A percentile compares a stretch with the other conserved stretches of the same genome.
Evolutionary conservation across 2,797 vertebrate genomes (phyloP).

Genomic region (Sebastes matsubarae): DNA sequence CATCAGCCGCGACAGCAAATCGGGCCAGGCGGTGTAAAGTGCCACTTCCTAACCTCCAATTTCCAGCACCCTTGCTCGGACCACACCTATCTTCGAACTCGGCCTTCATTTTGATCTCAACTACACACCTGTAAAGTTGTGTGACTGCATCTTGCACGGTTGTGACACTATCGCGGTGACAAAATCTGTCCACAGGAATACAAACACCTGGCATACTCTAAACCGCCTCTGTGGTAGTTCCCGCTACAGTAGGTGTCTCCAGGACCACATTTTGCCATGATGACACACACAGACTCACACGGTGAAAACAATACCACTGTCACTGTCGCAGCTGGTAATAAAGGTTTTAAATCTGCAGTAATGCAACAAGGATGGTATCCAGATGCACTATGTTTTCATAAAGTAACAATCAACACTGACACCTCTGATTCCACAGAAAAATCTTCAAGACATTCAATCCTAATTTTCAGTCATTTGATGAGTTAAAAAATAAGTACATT

Average conservation of each 20-base stretch:
- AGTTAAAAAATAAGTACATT: conserved; percentile 17
- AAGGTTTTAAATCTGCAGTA: not conserved
- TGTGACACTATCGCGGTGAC: not conserved
- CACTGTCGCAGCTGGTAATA: not conserved
- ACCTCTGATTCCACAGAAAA: not conserved
- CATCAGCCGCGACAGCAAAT: not conserved
- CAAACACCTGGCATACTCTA: not conserved
- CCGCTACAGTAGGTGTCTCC: not conserved
- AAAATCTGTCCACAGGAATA: not conserved
- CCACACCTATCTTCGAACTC: too few relatives aligned
- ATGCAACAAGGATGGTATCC: not conserved
- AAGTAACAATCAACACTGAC: not conserved
- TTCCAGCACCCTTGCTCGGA: too few relatives aligned
- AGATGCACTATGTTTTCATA: not conserved
- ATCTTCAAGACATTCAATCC: not conserved
- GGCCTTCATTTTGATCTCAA: too few relatives aligned
- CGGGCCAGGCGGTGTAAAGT: not conserved
- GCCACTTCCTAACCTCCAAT: not conserved
- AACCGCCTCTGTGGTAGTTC: not conserved
- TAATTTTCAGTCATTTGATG: conserved; percentile 15
- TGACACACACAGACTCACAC: not conserved
- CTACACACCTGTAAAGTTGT: too few relatives aligned
- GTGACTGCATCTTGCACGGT: not conserved
- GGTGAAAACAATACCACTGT: not conserved
- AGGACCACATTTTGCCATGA: not conserved